Base-by-base conservation (phyloP, 2,888 invertebrate genomes). In the Drosophila mettleri region DNA sequence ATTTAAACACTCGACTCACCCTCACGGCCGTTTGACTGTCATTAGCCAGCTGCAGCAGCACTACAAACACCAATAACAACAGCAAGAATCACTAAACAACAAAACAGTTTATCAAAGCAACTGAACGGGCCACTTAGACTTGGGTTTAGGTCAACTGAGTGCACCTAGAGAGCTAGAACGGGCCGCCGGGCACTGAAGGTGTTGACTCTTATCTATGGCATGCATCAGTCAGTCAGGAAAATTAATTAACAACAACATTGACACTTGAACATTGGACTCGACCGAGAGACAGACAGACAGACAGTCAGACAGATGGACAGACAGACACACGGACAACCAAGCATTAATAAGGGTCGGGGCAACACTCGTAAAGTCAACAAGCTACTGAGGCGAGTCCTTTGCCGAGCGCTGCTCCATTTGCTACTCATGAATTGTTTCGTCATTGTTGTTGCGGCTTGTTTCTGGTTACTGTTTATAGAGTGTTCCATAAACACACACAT, bases 171-270 rank as follows among this genome's bases (percentile, higher is more conserved):
- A 57, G 53, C 33, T 45, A 51, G 22, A 48, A n/a, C n/a, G 6
- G n/a, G 36, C 2, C 38, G 43, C 14, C 1, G 27, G 34, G 51
- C 12, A n/a, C 31, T 39, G 61, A 36, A 55, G 63, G 61, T 59
- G 59, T 64, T 70, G 53, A 46, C 66, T 65, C 67, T 83, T 88
- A 84, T 84, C 88, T 78, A 57, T 83, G 78, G 84, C 80, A 86
- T 86, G 88, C 86, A 88, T 74, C 86, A 81, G 76, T 82, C 81
- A 79, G 86, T 61, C 74, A 73, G 86, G 74, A 88, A 86, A 86
- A 89, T 86, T 86, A 86, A 86, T 86, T 89, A 86, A 89, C 86
- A 89, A 78, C 80, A 86, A 86, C 86, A 89, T 88, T 83, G 88
- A 87, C 86, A 89, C 86, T 89, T 83, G 88, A 86, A 74, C 78